Evolutionary conservation across 2,113 vertebrate genomes (phyloP).

Genomic region (Ondatra zibethicus): DNA sequence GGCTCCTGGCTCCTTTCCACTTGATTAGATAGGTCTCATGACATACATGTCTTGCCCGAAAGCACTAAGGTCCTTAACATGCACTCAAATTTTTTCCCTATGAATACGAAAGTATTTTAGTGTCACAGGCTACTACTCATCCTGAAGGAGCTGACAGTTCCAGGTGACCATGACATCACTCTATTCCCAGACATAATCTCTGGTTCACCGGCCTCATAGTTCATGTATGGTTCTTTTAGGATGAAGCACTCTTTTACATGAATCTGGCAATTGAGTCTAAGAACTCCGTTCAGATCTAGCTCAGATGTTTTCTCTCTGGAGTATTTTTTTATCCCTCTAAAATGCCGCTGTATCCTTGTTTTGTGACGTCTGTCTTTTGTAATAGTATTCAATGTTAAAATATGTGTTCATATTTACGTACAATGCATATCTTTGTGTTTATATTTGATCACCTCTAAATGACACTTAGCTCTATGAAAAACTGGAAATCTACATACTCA

Average conservation of each 20-base stretch:
- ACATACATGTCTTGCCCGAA: not conserved
- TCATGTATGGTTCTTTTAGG: not conserved
- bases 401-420: not conserved
- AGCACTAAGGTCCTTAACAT: not conserved
- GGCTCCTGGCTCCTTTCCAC: not conserved
- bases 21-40: not conserved
- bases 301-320: not conserved
- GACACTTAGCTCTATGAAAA: not conserved
- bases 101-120: not conserved
- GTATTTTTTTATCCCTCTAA: not conserved
- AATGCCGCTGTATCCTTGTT: not conserved
- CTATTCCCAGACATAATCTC: not conserved
- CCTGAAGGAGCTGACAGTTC: not conserved
- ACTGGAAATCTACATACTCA: not conserved
- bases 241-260: not conserved
- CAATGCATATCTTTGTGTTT: not conserved
- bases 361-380: not conserved
- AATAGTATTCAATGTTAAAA: constrained; percentile 1
- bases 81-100: not conserved
- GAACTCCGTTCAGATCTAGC: not conserved
- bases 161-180: not conserved
- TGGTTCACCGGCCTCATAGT: not conserved
- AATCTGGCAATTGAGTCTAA: not conserved
- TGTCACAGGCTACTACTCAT: not conserved
- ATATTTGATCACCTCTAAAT: not conserved